phyloP scores from a whole-genome alignment of 2,797 vertebrate species.

The Aphelocoma californica region DNA sequence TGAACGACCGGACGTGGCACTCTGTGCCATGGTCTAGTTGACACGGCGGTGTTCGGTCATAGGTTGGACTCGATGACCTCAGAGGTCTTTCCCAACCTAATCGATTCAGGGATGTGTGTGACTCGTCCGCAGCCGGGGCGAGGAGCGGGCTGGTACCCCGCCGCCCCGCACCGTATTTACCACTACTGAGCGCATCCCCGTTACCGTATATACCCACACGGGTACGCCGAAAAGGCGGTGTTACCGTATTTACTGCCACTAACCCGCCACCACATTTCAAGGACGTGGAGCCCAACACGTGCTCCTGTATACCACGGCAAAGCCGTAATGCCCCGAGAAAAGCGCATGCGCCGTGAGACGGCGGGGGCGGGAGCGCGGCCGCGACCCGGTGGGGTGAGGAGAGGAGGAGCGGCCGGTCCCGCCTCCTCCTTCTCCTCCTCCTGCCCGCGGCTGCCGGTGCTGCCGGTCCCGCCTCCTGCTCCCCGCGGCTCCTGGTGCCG shows the following conservation, averaged over 20 bases:
- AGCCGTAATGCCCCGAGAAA: not conserved
- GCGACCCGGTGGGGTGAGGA: not conserved
- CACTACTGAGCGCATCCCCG: rapidly evolving
- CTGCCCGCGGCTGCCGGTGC: not conserved
- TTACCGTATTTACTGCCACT: not conserved
- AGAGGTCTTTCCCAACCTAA: not conserved
- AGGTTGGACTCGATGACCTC: not conserved
- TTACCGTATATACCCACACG: rapidly evolving
- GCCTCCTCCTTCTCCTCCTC: not conserved
- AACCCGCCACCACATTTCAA: not conserved
- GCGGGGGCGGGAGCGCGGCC: not conserved
- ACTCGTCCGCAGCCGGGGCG: not conserved
- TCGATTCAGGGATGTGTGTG: not conserved
- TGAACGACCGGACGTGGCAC: not conserved
- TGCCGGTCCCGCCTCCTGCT: not conserved
- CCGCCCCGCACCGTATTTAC: not conserved
- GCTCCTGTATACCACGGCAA: not conserved
- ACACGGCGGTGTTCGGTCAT: not conserved
- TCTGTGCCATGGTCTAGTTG: not conserved
- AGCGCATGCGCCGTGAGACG: not conserved
- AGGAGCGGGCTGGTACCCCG: not conserved
- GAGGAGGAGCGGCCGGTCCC: not conserved
- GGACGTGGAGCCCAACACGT: not conserved
- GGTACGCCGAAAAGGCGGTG: rapidly evolving
- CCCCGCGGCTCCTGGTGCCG: not conserved